These are phyloP conservation scores for Smittia sp. DNA, from an alignment of 2,888 invertebrate species.

Conservation along the genomic window DNA sequence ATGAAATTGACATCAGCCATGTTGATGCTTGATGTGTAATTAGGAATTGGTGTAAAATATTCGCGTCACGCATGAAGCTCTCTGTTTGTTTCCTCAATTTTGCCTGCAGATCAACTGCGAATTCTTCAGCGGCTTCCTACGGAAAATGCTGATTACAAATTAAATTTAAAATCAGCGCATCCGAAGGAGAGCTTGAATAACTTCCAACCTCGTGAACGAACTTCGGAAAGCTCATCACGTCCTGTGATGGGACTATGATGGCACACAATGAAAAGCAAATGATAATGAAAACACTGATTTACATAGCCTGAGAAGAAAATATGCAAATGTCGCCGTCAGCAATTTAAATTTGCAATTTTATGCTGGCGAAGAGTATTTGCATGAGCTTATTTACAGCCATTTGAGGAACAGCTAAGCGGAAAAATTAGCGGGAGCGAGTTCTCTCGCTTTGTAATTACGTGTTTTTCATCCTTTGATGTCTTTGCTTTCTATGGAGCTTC, in stretches of 20 bases:
- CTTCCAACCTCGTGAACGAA: background rate
- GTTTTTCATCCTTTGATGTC: background rate
- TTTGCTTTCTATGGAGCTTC: background rate
- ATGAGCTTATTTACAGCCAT: constrained; percentile 20
- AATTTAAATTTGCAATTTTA: constrained; percentile 38
- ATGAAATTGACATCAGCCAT: no score
- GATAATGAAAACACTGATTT: constrained; percentile 37
- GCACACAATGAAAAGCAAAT: constrained; percentile 15
- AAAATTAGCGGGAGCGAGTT: constrained; percentile 1
- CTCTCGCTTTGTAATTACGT: constrained; percentile 9
- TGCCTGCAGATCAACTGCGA: no score
- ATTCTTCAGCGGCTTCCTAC: no score
- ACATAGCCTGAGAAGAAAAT: constrained; percentile 31
- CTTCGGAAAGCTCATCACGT: constrained; percentile 13
- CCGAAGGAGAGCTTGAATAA: background rate
- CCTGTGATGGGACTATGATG: background rate
- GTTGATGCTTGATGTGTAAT: no score
- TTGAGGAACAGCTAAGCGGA: constrained; percentile 7
- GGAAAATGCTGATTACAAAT: no score
- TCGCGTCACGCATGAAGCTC: no score
- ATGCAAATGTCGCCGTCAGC: constrained; percentile 27
- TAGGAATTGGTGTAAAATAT: no score
- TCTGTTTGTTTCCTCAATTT: no score
- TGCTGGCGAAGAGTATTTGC: constrained; percentile 25
- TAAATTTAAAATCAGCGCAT: no score